These are phyloP conservation scores for Delichon dasypus DNA, from an alignment of 2,797 vertebrate genomes.

Conservation along the genomic window DNA sequence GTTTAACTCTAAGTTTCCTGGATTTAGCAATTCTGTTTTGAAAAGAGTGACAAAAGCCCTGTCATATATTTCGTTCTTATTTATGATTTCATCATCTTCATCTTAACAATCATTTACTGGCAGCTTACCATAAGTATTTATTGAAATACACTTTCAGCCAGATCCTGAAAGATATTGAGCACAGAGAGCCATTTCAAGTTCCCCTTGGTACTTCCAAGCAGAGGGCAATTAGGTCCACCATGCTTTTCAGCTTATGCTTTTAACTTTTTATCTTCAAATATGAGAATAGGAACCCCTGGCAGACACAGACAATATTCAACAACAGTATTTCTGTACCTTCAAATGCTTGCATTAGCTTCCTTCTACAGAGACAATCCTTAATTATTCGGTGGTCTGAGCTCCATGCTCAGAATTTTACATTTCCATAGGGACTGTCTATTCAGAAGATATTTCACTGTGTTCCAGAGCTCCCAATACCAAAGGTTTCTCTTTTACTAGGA, in stretches of 20 bases:
- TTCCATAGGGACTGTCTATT: background rate
- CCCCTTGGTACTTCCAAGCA: background rate
- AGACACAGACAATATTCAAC: background rate
- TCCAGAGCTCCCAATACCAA: background rate
- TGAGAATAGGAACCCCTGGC: background rate
- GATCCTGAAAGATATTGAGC: background rate
- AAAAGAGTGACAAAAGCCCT: background rate
- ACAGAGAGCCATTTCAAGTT: background rate
- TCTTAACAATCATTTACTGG: background rate
- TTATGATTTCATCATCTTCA: background rate
- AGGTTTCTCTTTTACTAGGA: background rate
- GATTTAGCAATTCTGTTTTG: background rate
- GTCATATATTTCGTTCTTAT: background rate
- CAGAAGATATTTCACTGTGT: background rate
- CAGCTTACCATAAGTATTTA: background rate
- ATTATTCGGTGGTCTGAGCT: background rate
- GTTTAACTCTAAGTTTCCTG: constrained; percentile 3
- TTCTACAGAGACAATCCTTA: background rate
- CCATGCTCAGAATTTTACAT: background rate
- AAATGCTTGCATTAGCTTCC: background rate
- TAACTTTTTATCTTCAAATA: background rate
- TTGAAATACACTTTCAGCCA: background rate
- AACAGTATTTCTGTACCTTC: background rate
- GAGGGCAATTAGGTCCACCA: background rate
- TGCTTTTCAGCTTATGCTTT: background rate